phyloP scores from a whole-genome alignment of 2,797 vertebrate genomes.

The Netta rufina region DNA sequence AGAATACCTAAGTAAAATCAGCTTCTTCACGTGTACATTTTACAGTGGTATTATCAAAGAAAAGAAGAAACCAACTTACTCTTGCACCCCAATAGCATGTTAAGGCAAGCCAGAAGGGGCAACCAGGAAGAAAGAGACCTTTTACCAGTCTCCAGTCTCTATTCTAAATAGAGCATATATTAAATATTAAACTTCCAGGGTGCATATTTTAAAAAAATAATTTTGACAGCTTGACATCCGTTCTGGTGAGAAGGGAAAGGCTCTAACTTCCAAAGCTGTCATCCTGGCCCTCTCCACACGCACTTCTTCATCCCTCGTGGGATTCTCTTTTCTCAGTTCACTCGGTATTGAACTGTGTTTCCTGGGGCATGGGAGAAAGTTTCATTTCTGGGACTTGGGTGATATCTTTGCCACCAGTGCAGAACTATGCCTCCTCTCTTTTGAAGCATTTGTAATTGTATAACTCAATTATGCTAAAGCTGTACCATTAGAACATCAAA shows the following conservation, averaged over 20 bases:
- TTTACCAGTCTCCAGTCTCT: neutral
- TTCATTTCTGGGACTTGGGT: neutral
- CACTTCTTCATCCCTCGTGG: neutral
- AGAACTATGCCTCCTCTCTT: neutral
- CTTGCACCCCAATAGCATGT: neutral
- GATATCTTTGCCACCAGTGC: neutral
- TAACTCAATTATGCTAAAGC: neutral
- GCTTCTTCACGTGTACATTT: neutral
- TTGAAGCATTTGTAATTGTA: neutral
- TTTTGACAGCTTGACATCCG: neutral
- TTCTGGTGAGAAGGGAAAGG: neutral
- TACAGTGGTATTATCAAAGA: neutral
- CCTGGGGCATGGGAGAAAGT: fast-evolving
- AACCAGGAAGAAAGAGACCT: neutral
- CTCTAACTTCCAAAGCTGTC: neutral
- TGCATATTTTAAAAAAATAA: neutral
- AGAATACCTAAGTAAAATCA: neutral
- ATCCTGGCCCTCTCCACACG: neutral
- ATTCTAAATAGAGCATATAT: neutral
- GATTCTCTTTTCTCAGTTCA: neutral
- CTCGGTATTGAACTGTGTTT: neutral
- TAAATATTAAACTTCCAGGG: neutral
- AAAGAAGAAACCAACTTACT: neutral
- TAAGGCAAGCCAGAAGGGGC: neutral
- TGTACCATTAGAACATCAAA: neutral